These are phyloP conservation scores for Athetis lepigone DNA, from an alignment of 2,888 invertebrate genomes.

Conservation along the genomic window DNA sequence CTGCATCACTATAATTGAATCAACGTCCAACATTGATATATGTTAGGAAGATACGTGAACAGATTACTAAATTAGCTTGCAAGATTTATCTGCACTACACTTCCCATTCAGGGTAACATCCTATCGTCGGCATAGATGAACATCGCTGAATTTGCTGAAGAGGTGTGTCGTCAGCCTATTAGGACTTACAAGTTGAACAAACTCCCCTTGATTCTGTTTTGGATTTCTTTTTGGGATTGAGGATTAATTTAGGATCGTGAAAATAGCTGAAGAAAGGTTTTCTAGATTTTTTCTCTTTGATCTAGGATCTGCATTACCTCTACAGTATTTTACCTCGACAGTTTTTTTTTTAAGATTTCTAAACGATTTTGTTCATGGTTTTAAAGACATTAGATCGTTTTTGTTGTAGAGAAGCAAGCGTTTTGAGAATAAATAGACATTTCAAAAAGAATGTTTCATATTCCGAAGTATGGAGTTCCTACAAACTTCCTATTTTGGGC, in stretches of 20 bases:
- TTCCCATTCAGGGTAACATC: constrained; percentile 61
- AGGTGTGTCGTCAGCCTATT: constrained; percentile 51
- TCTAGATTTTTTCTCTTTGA: not conserved
- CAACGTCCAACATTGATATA: constrained; percentile 74
- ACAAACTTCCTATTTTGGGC: no score
- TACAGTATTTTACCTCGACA: no score
- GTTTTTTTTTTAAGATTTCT: no score
- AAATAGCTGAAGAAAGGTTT: not conserved
- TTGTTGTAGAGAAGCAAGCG: no score
- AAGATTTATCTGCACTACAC: constrained; percentile 69
- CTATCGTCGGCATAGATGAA: constrained; percentile 47
- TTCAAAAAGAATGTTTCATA: no score
- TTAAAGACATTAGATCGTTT: no score
- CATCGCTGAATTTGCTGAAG: constrained; percentile 39
- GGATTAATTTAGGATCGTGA: constrained; percentile 19
- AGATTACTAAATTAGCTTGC: constrained; percentile 73
- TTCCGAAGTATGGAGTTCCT: no score
- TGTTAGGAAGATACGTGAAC: constrained; percentile 72
- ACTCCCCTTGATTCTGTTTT: constrained; percentile 20
- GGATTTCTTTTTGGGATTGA: constrained; percentile 20
- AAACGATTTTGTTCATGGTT: no score
- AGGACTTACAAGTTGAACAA: constrained; percentile 41
- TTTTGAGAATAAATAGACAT: no score
- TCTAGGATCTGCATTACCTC: no score
- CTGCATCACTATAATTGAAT: constrained; percentile 68